Evolutionary conservation across 2,888 invertebrate species (phyloP).

Genomic region (Merodon equestris): DNA sequence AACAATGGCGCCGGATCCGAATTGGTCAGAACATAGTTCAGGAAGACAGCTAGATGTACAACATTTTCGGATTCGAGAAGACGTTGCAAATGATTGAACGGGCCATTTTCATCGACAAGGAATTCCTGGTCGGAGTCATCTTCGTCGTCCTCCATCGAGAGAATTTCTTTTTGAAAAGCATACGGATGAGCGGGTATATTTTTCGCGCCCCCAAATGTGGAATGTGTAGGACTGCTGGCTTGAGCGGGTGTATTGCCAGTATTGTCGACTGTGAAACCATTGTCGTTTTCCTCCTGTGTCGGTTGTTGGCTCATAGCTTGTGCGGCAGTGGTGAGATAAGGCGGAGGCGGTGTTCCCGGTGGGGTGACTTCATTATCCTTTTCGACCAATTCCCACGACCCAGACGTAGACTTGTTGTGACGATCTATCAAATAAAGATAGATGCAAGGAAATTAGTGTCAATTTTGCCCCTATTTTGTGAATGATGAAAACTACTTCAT

Average conservation of each 20-base stretch:
- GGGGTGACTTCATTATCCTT: conserved; percentile 82
- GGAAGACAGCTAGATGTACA: conserved; percentile 95
- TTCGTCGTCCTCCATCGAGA: conserved; percentile 98
- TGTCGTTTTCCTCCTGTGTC: conserved; percentile 67
- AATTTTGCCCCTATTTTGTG: no score
- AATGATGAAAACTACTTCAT: no score
- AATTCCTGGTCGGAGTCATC: conserved; percentile 92
- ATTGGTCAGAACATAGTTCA: conserved; percentile 93
- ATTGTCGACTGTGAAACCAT: conserved; percentile 60
- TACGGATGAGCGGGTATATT: conserved; percentile 76
- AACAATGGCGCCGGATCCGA: conserved; percentile 85
- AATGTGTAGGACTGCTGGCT: conserved; percentile 71
- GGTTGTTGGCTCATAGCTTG: conserved; percentile 74
- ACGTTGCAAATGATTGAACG: conserved; percentile 91
- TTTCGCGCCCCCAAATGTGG: conserved; percentile 71
- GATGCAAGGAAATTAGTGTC: no score
- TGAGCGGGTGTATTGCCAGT: conserved; percentile 41
- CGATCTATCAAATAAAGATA: conserved; percentile 72
- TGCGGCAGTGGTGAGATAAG: conserved; percentile 81
- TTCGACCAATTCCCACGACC: conserved; percentile 78
- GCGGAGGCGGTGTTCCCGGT: conserved; percentile 93
- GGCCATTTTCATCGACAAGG: conserved; percentile 89
- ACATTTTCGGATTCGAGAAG: conserved; percentile 87
- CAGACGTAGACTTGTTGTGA: conserved; percentile 76
- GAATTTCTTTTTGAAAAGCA: conserved; percentile 86